Conservation (phyloP, 1,140 invertebrate species). For the Drosophila albomicans region DNA sequence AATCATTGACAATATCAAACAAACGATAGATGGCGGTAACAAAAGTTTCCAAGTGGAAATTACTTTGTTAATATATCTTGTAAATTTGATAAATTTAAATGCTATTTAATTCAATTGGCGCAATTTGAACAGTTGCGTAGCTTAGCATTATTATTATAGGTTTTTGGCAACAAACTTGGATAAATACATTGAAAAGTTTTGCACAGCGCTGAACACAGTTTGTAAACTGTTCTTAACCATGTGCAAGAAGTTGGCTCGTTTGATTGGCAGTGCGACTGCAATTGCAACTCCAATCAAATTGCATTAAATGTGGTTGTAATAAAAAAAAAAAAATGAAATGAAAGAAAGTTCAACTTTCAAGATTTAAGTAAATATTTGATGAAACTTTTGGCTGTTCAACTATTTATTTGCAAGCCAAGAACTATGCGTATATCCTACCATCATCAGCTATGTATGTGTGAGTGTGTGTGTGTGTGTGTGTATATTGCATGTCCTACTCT, state of each 20-base stretch:
- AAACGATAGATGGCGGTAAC: no score
- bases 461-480: neutral
- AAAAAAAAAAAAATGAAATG: neutral
- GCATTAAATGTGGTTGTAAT: neutral
- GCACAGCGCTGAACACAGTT: no score
- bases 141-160: no score
- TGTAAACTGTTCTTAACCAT: no score
- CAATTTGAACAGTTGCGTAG: no score
- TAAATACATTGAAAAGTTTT: no score
- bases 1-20: no score
- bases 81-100: no score
- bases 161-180: no score
- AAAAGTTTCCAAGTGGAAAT: no score
- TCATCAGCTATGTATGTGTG: conserved; percentile 15
- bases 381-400: conserved; percentile 37
- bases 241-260: neutral
- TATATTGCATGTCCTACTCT: conserved; percentile 3
- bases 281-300: neutral
- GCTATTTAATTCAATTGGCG: no score
- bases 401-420: conserved; percentile 25
- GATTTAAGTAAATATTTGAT: conserved; percentile 35
- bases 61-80: no score
- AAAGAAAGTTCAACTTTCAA: neutral
- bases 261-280: neutral
- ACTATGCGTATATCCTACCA: neutral